Percentiles rank a stretch among this genome's conserved stretches.
Evolutionary conservation across 2,888 invertebrate species (phyloP).

Genomic region (Eulithis testata): DNA sequence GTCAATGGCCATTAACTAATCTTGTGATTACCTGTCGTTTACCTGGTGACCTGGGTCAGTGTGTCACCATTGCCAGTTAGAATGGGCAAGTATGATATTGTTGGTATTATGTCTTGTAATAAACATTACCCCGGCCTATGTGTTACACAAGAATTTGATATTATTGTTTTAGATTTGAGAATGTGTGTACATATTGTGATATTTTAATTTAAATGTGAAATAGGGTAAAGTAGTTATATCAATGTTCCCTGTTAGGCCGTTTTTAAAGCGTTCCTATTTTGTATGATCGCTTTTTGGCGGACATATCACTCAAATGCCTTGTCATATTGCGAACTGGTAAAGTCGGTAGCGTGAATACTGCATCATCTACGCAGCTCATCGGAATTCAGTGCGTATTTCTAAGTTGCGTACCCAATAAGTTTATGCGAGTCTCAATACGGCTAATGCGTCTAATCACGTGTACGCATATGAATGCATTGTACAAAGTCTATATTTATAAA

Average conservation of each 20-base stretch:
- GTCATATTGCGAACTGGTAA: slow-evolving; percentile 45
- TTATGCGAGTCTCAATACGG: slow-evolving; percentile 64
- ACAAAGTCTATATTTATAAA: slow-evolving; percentile 83
- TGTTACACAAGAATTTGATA: slow-evolving; percentile 68
- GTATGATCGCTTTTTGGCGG: slow-evolving; percentile 47
- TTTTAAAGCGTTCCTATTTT: slow-evolving; percentile 46
- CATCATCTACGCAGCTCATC: slow-evolving; percentile 51
- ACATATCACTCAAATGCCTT: slow-evolving; percentile 52
- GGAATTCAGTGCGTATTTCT: slow-evolving; percentile 45
- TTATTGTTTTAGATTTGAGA: slow-evolving; percentile 71
- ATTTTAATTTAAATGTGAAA: slow-evolving; percentile 81
- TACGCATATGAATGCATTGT: slow-evolving; percentile 78
- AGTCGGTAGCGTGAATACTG: slow-evolving; percentile 59
- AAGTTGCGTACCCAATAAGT: slow-evolving; percentile 55
- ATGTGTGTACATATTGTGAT: slow-evolving; percentile 83
- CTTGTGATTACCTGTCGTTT: slow-evolving; percentile 28
- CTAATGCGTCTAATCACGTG: slow-evolving; percentile 65
- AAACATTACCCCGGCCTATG: slow-evolving; percentile 50
- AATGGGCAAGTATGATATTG: slow-evolving; percentile 53
- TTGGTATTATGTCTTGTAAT: slow-evolving; percentile 46
- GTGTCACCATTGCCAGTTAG: slow-evolving; percentile 46
- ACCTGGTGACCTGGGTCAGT: slow-evolving; percentile 36
- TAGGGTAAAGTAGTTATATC: slow-evolving; percentile 72
- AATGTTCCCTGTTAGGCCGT: slow-evolving; percentile 62
- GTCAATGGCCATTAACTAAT: slow-evolving; percentile 37